These are phyloP conservation scores for Hyposmocoma kahamanoa DNA, from an alignment of 1,140 invertebrate genomes.

Conservation along the genomic window DNA sequence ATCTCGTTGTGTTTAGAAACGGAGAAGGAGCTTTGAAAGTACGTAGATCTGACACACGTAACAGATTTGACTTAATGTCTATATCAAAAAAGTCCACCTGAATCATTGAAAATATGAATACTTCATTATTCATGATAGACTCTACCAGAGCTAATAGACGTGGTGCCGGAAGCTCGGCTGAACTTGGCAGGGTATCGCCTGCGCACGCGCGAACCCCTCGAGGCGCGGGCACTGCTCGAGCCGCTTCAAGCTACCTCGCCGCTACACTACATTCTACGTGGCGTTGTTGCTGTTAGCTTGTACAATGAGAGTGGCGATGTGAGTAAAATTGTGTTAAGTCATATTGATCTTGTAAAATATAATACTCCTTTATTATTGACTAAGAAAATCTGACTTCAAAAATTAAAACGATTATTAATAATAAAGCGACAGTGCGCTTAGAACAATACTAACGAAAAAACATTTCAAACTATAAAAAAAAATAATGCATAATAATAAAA, in stretches of 20 bases:
- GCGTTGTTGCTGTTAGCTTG: slow-evolving; percentile 94
- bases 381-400: too few relatives aligned
- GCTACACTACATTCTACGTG: slow-evolving; percentile 97
- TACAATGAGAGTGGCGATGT: slow-evolving; percentile 95
- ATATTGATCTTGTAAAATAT: slow-evolving; percentile 85
- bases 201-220: slow-evolving; percentile 91
- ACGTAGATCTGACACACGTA: too few relatives aligned
- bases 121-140: too few relatives aligned
- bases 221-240: slow-evolving; percentile 93
- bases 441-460: too few relatives aligned
- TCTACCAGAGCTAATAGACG: slow-evolving; percentile 92
- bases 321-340: slow-evolving; percentile 31
- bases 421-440: not conserved
- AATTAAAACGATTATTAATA: not conserved
- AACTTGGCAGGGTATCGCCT: slow-evolving; percentile 98
- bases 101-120: too few relatives aligned
- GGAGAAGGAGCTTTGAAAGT: slow-evolving; percentile 94
- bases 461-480: too few relatives aligned
- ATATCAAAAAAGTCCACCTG: too few relatives aligned
- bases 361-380: slow-evolving; percentile 43
- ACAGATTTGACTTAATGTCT: too few relatives aligned
- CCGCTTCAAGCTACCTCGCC: slow-evolving; percentile 94
- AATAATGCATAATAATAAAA: too few relatives aligned
- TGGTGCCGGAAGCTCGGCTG: slow-evolving; percentile 94
- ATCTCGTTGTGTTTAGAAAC: slow-evolving; percentile 95